A percentile compares a stretch with the other conserved stretches of the same genome.
Evolutionary conservation across 2,888 invertebrate species (phyloP).

Genomic region (Thereva unica): DNA sequence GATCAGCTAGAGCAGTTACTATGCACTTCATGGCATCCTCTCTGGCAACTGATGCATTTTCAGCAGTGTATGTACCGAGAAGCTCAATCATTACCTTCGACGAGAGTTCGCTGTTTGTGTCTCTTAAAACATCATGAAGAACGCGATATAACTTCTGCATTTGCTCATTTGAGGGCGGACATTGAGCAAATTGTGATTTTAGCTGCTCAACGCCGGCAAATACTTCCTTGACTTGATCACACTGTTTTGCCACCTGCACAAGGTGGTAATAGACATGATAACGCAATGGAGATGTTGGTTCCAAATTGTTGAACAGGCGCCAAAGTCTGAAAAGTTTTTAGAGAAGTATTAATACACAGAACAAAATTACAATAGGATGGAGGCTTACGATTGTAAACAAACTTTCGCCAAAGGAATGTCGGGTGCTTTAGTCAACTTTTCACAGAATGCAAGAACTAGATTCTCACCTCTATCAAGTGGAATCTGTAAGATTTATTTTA

Average conservation of each 20-base stretch:
- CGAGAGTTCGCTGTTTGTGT: conserved; percentile 85
- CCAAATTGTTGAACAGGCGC: conserved; percentile 90
- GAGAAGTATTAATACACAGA: neutral
- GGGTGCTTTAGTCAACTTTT: conserved; percentile 86
- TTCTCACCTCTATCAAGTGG: conserved; percentile 86
- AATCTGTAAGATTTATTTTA: conserved; percentile 61
- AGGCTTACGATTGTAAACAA: conserved; percentile 81
- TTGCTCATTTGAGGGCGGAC: conserved; percentile 84
- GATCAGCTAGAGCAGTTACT: conserved; percentile 92
- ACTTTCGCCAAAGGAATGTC: conserved; percentile 78
- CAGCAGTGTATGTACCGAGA: conserved; percentile 93
- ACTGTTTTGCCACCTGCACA: conserved; percentile 85
- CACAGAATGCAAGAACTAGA: conserved; percentile 87
- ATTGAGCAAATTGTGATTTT: conserved; percentile 76
- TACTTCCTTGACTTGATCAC: conserved; percentile 82
- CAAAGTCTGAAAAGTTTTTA: conserved; percentile 67
- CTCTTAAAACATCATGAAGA: conserved; percentile 85
- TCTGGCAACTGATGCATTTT: conserved; percentile 94
- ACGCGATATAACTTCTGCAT: conserved; percentile 88
- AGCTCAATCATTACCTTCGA: conserved; percentile 97
- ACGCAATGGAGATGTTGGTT: conserved; percentile 79
- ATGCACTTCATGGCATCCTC: conserved; percentile 98
- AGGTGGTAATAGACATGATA: conserved; percentile 93
- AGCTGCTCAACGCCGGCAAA: conserved; percentile 84
- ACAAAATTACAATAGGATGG: neutral